Conservation (phyloP, 2,113 vertebrate genomes). For the Grantiella picta region DNA sequence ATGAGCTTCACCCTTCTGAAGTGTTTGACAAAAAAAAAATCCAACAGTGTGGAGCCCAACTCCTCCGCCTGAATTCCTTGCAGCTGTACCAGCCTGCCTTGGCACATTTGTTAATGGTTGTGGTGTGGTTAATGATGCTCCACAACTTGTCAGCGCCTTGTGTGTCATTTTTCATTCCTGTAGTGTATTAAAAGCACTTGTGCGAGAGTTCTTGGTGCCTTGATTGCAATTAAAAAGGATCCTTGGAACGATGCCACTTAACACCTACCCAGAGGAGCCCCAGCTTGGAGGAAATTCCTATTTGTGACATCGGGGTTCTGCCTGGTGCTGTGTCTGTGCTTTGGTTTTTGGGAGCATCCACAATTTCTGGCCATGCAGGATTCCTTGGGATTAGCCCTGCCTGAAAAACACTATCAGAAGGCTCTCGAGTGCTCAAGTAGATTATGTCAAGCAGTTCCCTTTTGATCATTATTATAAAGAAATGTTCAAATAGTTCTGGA, state of each 20-base stretch:
- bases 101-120: background rate
- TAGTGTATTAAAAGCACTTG: conserved; percentile 12
- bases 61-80: background rate
- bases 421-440: background rate
- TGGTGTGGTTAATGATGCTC: conserved; percentile 28
- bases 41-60: background rate
- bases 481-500: conserved; percentile 17
- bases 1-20: background rate
- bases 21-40: background rate
- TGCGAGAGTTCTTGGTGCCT: background rate
- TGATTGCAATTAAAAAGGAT: conserved; percentile 42
- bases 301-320: background rate
- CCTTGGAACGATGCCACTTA: background rate
- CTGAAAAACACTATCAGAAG: background rate
- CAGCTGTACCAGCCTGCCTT: background rate
- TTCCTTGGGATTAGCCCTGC: background rate
- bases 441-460: conserved; percentile 34
- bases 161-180: conserved; percentile 13
- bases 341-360: background rate
- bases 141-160: background rate
- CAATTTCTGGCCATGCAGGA: background rate
- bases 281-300: background rate
- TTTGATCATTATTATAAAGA: conserved; percentile 29
- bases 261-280: background rate
- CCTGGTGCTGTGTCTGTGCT: background rate